Conservation (phyloP, 53 echinoderm and acorn worm genomes). For the Zoroaster sp. region DNA sequence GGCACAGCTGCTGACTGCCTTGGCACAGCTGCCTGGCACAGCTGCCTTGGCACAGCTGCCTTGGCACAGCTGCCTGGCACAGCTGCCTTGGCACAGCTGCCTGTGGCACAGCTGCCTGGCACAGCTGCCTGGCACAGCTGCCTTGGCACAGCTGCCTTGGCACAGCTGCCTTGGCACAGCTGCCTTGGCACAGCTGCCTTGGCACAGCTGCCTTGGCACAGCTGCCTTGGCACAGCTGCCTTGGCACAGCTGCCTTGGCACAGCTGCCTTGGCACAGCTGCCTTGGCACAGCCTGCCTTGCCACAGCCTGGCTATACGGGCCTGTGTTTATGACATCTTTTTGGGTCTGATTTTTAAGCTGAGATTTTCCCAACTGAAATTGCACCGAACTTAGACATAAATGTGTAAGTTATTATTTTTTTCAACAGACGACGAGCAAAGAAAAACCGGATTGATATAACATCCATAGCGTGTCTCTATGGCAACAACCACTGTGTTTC, state of each 20-base stretch:
- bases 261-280: not conserved
- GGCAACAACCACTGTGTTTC: conserved; percentile 57
- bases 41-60: not conserved
- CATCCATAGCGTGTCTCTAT: conserved; percentile 66
- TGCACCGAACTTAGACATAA: not conserved
- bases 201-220: not conserved
- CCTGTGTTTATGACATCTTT: not conserved
- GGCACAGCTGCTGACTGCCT: not conserved
- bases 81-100: not conserved
- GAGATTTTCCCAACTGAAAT: not conserved
- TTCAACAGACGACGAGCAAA: not conserved
- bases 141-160: not conserved
- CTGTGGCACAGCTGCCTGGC: too few relatives aligned
- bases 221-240: not conserved
- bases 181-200: not conserved
- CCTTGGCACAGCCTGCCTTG: not conserved
- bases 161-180: not conserved
- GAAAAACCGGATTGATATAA: conserved; percentile 29
- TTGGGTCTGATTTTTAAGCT: not conserved
- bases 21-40: not conserved
- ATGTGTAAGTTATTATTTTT: not conserved
- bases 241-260: not conserved
- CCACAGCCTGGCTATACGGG: not conserved
- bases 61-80: too few relatives aligned
- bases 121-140: not conserved